Base-by-base conservation (phyloP, 2,113 vertebrate genomes). In the Phocoena phocoena region DNA sequence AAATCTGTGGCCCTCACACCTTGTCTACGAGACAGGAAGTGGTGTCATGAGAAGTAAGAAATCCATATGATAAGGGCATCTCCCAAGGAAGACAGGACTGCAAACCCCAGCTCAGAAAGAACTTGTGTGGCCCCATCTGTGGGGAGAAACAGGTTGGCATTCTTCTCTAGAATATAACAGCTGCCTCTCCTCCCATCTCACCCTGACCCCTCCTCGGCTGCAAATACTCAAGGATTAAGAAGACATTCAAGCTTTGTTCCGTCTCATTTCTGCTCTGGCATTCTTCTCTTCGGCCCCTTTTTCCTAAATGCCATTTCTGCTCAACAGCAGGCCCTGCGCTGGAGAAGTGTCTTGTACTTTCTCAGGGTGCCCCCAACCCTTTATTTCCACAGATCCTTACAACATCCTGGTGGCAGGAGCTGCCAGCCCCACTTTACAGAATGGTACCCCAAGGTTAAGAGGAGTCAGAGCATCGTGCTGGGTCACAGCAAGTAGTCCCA, bases 181-280 rank as follows among this genome's bases (percentile, higher is more conserved):
- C 98, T 98, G 97, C 93, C 92, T 96, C 93, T 96, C 96, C 96
- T 97, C 96, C 96, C 71, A 79, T 93, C 89, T 97, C 95, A 2
- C 96, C 36, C 95, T n/a, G 47, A 93, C 95, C 93, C 95, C 92
- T 97, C 96, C 93, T 92, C 36, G 26, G 92, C 96, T 96, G 95
- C 97, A 97, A 97, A 98, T 97, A 97, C 97, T 97, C 97, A 58
- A 95, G 97, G 98, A 97, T 97, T 98, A 98, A 96, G 97, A 89
- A 97, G 96, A 97, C 97, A 98, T 98, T 97, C 97, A 97, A 98
- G 96, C 97, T 97, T 97, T 97, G 98, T 96, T 97, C 97, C 60
- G 8, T 96, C 87, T 97, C 98, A 96, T 96, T 97, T 97, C 97
- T 97, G 87, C 94, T 92, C 94, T 90, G 94, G 96, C 97, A 96